Base-by-base conservation (phyloP, 2,797 vertebrate genomes). In the Spinibarbus caldwelli region DNA sequence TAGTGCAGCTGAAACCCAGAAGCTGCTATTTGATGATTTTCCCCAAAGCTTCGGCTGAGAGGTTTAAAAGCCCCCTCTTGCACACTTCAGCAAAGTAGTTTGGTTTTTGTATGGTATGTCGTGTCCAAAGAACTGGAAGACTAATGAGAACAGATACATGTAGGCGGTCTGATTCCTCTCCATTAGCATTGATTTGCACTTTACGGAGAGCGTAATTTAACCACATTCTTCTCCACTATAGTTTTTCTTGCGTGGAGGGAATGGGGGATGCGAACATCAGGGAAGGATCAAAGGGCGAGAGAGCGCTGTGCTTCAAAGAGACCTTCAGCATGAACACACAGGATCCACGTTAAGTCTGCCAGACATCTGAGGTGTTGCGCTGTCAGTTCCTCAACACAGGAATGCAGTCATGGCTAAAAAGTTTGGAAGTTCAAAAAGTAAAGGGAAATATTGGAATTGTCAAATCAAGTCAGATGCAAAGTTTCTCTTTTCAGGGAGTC, bases 171-270 rank as follows among this genome's bases (percentile, higher is more conserved):
- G 57, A 73, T 66, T 78, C 45, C 54, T 64, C 80, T 79, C 70
- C 70, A 82, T 83, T 85, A 78, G 59, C 68, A 62, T 62, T 78
- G 76, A 86, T 88, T 86, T 85, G 73, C 84, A 81, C 68, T 81
- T 85, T 79, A 80, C 80, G 73, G 84, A 76, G 71, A 81, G 57
- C 43, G 70, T 73, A 43, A 86, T 81, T 75, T 81, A 81, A 81
- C 67, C 71, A 67, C 29, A 49, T 49, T 64, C 70, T 72, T 80
- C 38, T 47, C 15, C 52, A 73, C 23, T 0, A 5, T 47, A 66
- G 41, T 76, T 36, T 26, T n/a, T 76, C 29, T 38, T 34, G 71
- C 4, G 9, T 64, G 23, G 38, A 85, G 47, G 52, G 23, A 62
- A 57, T 31, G 70, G n/a, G 38, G 49, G 62, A 68, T 49, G 71